These are phyloP conservation scores for Erythrocercus mccallii DNA, from an alignment of 2,113 vertebrate genomes.

Conservation along the genomic window DNA sequence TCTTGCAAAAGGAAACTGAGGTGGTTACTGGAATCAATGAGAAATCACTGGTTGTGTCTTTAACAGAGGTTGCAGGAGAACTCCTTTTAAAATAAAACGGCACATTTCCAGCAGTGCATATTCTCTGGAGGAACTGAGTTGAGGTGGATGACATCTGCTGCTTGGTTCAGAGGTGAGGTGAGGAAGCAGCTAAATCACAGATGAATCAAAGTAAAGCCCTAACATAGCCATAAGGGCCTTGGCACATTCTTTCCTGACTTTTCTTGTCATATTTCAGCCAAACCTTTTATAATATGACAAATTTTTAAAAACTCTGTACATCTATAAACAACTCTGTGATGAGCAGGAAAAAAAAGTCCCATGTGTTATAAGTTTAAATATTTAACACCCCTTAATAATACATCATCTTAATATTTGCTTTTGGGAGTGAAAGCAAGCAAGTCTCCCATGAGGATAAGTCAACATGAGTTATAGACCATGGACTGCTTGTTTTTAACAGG, in stretches of 20 bases:
- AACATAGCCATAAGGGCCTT: neutral
- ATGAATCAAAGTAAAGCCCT: neutral
- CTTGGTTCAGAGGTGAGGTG: neutral
- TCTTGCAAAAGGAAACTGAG: neutral
- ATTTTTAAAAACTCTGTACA: neutral
- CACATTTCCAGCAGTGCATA: neutral
- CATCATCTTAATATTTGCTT: neutral
- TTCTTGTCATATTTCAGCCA: neutral
- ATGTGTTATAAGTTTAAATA: neutral
- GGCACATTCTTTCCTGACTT: neutral
- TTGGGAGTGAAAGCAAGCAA: neutral
- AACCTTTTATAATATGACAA: neutral
- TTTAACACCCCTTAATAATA: neutral
- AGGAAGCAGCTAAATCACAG: neutral
- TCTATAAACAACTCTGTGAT: neutral
- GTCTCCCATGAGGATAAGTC: neutral
- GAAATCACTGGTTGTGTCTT: neutral
- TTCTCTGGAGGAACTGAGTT: neutral
- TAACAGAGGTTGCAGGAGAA: neutral
- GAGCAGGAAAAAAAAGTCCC: neutral
- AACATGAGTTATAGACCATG: neutral
- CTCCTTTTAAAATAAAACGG: neutral
- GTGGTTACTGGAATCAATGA: neutral
- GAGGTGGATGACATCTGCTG: neutral
- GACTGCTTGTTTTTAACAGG: neutral